Evolutionary conservation across 1,140 invertebrate species (phyloP), one percentile per base, ranked within the genome.

Genomic region (Drosophila eugracilis): DNA sequence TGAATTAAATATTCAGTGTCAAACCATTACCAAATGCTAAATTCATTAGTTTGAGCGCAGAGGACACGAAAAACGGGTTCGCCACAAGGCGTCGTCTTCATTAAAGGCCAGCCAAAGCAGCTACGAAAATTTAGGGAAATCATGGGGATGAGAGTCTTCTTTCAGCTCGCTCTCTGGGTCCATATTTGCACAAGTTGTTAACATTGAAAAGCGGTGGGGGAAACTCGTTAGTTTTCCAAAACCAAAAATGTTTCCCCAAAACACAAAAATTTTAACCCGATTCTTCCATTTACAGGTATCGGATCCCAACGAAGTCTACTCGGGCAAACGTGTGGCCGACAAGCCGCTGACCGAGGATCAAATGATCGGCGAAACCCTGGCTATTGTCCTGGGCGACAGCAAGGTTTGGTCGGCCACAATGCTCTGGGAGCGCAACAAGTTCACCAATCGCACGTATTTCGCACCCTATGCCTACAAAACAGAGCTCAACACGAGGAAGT

Each of bases 381-480:
- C 98, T 14, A 93, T 98, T 44, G 95, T 99, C 0, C 94, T 99
- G 78, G 97, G 97, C 17, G 97, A 99, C 92, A 95, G 96, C 39
- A 96, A 96, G 92, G 96, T 99, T 69, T 97, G 97, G 95, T 96
- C 96, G 5, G 96, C 97, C 60, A 97, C 97, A 22, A 97, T 96
- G 14, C 98, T 95, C 90, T 99, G 98, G 96, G 98, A 99, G 88
- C 94, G 96, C 39, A 98, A 99, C 90, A 98, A 99, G 92, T 99
- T 99, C 91, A 95, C 96, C 0, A 98, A 98, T 90, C 92, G 97
- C 78, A 97, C 97, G 28, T 94, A 95, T 58, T 99, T 99, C 92
- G 98, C 97, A 15, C 98, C 98, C 0, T 98, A 95, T 91, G 98
- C 98, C 21, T 99, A 97, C 91, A 97, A 97, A 86, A 95, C 93